Conservation (phyloP, 2,888 invertebrate genomes). For the Keiferia lycopersicella region DNA sequence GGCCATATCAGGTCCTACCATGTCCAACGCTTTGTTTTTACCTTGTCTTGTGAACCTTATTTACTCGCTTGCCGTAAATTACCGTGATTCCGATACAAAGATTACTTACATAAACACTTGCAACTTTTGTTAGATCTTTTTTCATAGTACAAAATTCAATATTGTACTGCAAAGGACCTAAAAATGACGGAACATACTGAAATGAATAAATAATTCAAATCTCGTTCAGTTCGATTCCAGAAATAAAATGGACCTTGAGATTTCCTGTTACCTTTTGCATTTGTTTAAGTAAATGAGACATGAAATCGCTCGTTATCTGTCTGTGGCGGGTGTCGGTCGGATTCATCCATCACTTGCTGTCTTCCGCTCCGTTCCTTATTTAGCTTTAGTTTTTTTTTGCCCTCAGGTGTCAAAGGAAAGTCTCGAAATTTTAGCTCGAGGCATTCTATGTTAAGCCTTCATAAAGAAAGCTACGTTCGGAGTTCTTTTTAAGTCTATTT, state of each 20-base stretch:
- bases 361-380: not conserved
- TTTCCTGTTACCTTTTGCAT: constrained; percentile 1
- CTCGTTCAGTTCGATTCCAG: not conserved
- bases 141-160: too few relatives aligned
- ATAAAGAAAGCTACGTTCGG: too few relatives aligned
- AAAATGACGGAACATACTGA: too few relatives aligned
- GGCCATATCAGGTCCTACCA: not conserved
- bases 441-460: too few relatives aligned
- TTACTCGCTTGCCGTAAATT: too few relatives aligned
- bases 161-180: too few relatives aligned
- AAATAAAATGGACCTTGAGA: not conserved
- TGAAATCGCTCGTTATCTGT: constrained; percentile 17
- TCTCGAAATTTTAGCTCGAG: too few relatives aligned
- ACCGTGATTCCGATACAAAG: too few relatives aligned
- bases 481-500: too few relatives aligned
- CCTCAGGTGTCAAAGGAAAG: not conserved
- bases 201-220: too few relatives aligned
- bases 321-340: constrained; percentile 5
- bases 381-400: not conserved
- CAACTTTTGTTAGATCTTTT: too few relatives aligned
- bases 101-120: too few relatives aligned
- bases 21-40: not conserved
- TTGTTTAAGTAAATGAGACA: not conserved
- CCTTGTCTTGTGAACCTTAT: not conserved
- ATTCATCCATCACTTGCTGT: constrained; percentile 9